Conservation (phyloP, 2,888 invertebrate genomes). For the Idaea biselata region DNA sequence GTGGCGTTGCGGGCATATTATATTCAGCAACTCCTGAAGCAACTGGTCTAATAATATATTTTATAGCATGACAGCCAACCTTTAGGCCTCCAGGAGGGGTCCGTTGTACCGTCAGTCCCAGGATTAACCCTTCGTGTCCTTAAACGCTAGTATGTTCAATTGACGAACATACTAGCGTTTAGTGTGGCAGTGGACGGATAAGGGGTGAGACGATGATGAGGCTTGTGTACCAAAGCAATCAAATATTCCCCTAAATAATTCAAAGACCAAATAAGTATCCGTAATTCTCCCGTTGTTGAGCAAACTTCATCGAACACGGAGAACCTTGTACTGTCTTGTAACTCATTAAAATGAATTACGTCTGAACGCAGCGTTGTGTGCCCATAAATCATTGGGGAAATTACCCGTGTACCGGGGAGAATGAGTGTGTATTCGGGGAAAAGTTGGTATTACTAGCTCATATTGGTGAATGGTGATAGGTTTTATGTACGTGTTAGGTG, state of each 20-base stretch:
- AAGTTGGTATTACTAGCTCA: slow-evolving; percentile 2
- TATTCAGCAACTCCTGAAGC: too few relatives aligned
- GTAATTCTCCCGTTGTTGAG: neutral
- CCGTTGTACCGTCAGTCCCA: too few relatives aligned
- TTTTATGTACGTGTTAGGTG: neutral
- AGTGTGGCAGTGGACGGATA: too few relatives aligned
- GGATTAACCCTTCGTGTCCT: too few relatives aligned
- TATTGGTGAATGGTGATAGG: neutral
- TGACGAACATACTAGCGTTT: too few relatives aligned
- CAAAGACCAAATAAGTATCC: neutral
- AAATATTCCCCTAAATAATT: neutral
- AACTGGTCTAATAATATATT: too few relatives aligned
- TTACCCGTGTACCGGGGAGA: slow-evolving; percentile 24
- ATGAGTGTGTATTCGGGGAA: slow-evolving; percentile 9
- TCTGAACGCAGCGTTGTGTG: slow-evolving; percentile 25
- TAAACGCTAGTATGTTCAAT: too few relatives aligned
- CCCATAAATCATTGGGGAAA: slow-evolving; percentile 28
- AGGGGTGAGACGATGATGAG: too few relatives aligned
- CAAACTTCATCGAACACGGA: neutral
- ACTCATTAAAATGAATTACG: slow-evolving; percentile 41
- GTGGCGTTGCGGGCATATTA: too few relatives aligned
- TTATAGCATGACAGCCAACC: too few relatives aligned
- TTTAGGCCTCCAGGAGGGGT: too few relatives aligned
- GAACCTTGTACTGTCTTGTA: slow-evolving; percentile 29
- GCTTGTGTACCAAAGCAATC: neutral